Conservation (phyloP, 2,888 invertebrate species). For the Trypoxylon attenuatum region DNA sequence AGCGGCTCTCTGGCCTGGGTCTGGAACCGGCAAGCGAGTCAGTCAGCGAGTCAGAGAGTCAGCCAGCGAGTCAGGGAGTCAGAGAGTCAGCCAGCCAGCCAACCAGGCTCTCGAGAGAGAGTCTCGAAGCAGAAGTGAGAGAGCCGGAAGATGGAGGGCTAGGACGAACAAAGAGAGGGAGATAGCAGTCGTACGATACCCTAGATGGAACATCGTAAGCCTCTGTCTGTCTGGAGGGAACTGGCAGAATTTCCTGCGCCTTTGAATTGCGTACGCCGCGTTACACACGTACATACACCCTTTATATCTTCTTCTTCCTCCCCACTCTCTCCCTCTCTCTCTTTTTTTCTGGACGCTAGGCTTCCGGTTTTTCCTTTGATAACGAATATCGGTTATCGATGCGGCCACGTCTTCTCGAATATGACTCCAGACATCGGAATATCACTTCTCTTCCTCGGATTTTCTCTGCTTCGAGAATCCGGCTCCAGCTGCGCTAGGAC, state of each 20-base stretch:
- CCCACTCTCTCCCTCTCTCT: too few relatives aligned
- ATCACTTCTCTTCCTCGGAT: conserved; percentile 37
- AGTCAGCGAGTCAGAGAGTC: background rate
- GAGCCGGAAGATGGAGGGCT: background rate
- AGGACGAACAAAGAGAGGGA: conserved; percentile 24
- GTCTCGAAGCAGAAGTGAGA: conserved; percentile 14
- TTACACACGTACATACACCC: conserved; percentile 29
- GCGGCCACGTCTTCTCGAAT: conserved; percentile 37
- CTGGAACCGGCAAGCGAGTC: conserved; percentile 8
- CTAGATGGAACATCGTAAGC: conserved; percentile 37
- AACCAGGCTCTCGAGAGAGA: conserved; percentile 2
- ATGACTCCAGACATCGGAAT: conserved; percentile 47
- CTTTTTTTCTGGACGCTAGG: conserved; percentile 42
- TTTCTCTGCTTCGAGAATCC: conserved; percentile 20
- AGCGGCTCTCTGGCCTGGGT: conserved; percentile 51
- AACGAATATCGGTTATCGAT: conserved; percentile 58
- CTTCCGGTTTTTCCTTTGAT: conserved; percentile 56
- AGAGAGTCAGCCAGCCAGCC: background rate
- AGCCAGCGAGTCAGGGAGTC: background rate
- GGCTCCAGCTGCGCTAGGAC: conserved; percentile 22
- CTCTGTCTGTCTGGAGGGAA: conserved; percentile 35
- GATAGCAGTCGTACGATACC: conserved; percentile 41
- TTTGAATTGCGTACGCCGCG: conserved; percentile 38
- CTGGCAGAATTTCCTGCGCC: conserved; percentile 47
- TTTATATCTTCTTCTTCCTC: conserved; percentile 34